A percentile compares a stretch with the other conserved stretches of the same genome.
Evolutionary conservation across 53 echinoderm and acorn worm species (phyloP).

Genomic region (Hippasteria phrygiana): DNA sequence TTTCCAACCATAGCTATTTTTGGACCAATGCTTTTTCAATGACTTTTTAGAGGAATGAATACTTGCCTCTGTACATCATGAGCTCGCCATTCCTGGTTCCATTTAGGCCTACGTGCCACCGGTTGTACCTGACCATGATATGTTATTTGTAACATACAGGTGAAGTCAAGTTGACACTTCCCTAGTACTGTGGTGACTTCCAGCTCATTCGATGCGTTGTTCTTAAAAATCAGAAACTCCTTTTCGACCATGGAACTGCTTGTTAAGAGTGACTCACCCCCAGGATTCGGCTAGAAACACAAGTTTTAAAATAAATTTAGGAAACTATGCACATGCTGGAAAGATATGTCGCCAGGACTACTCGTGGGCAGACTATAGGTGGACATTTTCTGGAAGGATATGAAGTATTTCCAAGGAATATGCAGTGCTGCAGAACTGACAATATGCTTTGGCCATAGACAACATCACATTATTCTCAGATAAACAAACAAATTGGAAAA

Average conservation of each 20-base stretch:
- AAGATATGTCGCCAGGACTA: neutral
- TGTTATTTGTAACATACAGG: neutral
- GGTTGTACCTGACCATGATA: neutral
- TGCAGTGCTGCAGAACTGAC: too few species aligned
- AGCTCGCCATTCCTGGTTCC: neutral
- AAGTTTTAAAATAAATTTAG: neutral
- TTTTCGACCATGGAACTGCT: constrained; percentile 11
- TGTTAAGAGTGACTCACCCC: neutral
- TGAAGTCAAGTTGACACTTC: neutral
- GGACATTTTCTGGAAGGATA: too few species aligned
- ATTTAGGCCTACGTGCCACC: neutral
- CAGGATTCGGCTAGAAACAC: neutral
- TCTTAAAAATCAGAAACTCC: constrained; percentile 10
- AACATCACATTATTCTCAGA: too few species aligned
- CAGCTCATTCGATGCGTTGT: neutral
- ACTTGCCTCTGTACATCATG: too few species aligned
- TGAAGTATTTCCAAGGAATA: too few species aligned
- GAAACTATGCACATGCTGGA: neutral
- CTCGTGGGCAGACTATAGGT: too few species aligned
- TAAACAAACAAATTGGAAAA: too few species aligned
- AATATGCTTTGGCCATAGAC: too few species aligned
- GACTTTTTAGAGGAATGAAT: too few species aligned
- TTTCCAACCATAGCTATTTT: too few species aligned
- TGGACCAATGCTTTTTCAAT: too few species aligned
- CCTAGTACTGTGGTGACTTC: constrained; percentile 8